Evolutionary conservation across 37 sponge, comb jelly and placozoan species (phyloP), one percentile per base, ranked within the genome.

Genomic region (Cliona cf. orientalis): DNA sequence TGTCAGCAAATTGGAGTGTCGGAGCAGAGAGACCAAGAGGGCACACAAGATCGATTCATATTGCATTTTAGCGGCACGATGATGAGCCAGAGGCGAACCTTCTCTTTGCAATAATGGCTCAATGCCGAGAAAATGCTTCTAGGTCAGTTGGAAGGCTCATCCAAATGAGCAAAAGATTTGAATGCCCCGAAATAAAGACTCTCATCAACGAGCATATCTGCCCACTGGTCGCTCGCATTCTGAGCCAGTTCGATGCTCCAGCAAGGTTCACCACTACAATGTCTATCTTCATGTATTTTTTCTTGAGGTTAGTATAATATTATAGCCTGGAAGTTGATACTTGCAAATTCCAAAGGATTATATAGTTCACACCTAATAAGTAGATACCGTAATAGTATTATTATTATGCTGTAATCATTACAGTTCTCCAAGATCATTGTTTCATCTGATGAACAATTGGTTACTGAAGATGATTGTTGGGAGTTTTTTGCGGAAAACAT

Each of bases 231-330:
- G 14, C 14, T 9, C 9, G 14, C 9, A 49, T 49, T 14, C 53
- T 49, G 14, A 49, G 14, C 14, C 53, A 49, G 53, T 14, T 49
- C 14, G 53, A 49, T 19, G 31, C 66, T 21, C 71, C 22, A 19
- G 71, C 71, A 42, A n/a, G 71, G 4, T 70, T 70, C 44, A 42
- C 22, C 4, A 70, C 71, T 11, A 70, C 42, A 38, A 70, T 70
- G 71, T 29, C 71, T 42, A 70, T 70, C 44, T 70, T 70, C n/a
- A 70, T 42, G 45, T n/a, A 70, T 31, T 70, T 70, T 28, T 70
- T 70, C 71, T 31, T 70, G 23, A 42, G 42, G 71, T 42, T 70
- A 70, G 7, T 11, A 11, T 7, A 7, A 23, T 23, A 19, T 19
- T 17, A 49, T 19, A 49, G 11, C 17, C 55, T 49, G 55, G 14